These are phyloP conservation scores for Hucho hucho DNA, from an alignment of 2,113 vertebrate genomes.

Conservation along the genomic window DNA sequence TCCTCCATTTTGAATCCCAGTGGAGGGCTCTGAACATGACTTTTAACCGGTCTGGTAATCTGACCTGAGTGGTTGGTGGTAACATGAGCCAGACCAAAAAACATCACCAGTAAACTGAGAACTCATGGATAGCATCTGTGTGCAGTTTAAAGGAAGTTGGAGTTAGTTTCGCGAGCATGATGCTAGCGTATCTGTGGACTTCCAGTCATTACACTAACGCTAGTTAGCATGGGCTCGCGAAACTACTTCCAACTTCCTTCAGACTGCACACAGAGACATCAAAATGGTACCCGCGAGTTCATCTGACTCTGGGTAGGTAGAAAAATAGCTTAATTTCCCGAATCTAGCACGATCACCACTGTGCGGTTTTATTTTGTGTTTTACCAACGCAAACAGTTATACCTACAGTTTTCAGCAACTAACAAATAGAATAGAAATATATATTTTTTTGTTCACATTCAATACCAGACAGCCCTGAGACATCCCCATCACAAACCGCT, in stretches of 20 bases:
- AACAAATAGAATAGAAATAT: neutral
- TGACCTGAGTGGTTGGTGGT: neutral
- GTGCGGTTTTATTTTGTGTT: too few species aligned
- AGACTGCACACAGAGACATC: too few species aligned
- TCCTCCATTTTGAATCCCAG: neutral
- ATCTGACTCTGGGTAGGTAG: too few species aligned
- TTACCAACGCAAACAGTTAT: neutral
- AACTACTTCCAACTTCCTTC: too few species aligned
- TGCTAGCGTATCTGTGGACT: too few species aligned
- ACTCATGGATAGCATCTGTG: neutral
- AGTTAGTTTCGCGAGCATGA: neutral
- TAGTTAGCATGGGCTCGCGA: too few species aligned
- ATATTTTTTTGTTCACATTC: too few species aligned
- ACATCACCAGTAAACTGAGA: neutral
- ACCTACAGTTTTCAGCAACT: neutral
- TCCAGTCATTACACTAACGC: too few species aligned
- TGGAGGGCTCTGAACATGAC: neutral
- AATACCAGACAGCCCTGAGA: neutral
- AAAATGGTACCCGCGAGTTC: too few species aligned
- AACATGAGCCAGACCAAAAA: neutral
- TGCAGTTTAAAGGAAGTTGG: neutral
- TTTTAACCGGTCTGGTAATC: neutral
- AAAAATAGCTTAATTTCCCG: too few species aligned
- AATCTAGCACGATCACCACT: too few species aligned
- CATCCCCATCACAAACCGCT: too few species aligned